Evolutionary conservation across 2,113 vertebrate species (phyloP).

Genomic region (Cebidichthys violaceus): DNA sequence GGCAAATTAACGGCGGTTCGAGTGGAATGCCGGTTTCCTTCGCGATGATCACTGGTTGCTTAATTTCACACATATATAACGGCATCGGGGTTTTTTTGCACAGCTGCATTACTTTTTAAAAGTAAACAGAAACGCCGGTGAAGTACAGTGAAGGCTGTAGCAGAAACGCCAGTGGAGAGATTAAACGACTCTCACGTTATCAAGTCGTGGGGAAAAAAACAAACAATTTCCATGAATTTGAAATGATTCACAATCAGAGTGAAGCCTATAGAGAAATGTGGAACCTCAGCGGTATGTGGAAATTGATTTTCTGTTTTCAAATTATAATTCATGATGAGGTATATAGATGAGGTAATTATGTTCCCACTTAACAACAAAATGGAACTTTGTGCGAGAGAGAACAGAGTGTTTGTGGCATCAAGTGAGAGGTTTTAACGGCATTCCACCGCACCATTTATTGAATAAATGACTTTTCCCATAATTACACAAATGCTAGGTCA

Average conservation of each 20-base stretch:
- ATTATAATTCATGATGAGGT: constrained; percentile 33
- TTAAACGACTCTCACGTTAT: background rate
- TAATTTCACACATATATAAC: background rate
- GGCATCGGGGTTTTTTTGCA: background rate
- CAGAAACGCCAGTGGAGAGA: background rate
- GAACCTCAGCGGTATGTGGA: background rate
- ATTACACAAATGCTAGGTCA: background rate
- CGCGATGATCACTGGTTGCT: too few species aligned
- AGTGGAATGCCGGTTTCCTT: background rate
- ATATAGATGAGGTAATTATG: constrained; percentile 42
- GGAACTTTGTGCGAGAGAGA: background rate
- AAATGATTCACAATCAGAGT: constrained; percentile 17
- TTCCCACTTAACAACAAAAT: constrained; percentile 28
- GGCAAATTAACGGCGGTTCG: background rate
- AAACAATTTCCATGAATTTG: constrained; percentile 5
- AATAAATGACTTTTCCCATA: constrained; percentile 2
- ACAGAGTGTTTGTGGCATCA: background rate
- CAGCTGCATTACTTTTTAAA: background rate
- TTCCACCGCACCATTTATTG: background rate
- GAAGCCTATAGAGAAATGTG: constrained; percentile 10
- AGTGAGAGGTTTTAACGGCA: background rate
- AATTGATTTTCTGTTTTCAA: constrained; percentile 38
- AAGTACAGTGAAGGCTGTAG: background rate
- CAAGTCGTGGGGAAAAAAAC: background rate
- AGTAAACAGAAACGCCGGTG: background rate